Evolutionary conservation across 2,113 vertebrate species (phyloP), one percentile per base, ranked within the genome.

Genomic region (Cathartes aura): DNA sequence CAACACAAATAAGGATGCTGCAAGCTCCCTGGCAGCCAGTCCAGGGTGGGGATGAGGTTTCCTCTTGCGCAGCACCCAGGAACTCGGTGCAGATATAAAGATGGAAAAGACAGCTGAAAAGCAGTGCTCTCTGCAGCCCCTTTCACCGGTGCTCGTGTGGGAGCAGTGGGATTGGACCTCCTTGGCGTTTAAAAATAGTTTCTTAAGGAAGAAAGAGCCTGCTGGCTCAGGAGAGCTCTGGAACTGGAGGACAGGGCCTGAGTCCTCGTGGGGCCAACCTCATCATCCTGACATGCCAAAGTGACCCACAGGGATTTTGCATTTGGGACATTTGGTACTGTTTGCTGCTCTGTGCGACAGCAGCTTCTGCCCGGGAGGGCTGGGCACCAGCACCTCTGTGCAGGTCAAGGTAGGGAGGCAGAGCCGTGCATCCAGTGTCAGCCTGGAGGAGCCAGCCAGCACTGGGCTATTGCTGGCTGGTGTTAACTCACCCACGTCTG

Each of bases 201-300:
- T 62, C 67, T 42, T 36, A 23, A 64, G 62, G 73, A 94, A 74
- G 60, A 76, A 43, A 23, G 29, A 43, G 43, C 20, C 68, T 64
- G 36, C 27, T 75, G 40, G 53, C 58, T 62, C 32, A 5, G 79
- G 71, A 91, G 82, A 72, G 42, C 64, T 73, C 67, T 70, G 76
- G 24, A 56, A 21, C 30, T 11, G 21, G 71, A 58, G 38, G 29
- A 30, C 5, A 13, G 36, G 53, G 8, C 24, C 63, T 12, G 40
- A 62, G 71, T 50, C 45, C 40, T 67, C 1, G 0, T 13, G 40
- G 40, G 45, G 23, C 52, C 38, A 38, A 58, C 6, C 29, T 58
- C n/a, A 63, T 13, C 32, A n/a, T 19, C 24, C 32, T 43, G 26
- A 4, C 2, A 0, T 11, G 13, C 47, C 2, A 0, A 17, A 50